Conservation (phyloP, 2,888 invertebrate genomes). For the Seladonia tumulorum region DNA sequence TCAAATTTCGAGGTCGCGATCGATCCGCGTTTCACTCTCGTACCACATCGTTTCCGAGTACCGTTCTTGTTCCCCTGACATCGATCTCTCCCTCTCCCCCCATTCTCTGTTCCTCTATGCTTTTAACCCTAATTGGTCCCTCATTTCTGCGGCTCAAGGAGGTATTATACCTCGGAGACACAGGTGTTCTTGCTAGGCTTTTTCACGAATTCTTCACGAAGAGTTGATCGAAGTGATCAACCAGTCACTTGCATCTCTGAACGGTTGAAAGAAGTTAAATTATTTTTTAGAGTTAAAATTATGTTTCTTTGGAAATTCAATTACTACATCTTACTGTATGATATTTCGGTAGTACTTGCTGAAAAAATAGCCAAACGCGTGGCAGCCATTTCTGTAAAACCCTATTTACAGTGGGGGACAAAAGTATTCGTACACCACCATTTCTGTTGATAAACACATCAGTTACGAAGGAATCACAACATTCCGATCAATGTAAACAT, state of each 20-base stretch:
- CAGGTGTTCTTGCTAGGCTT: background rate
- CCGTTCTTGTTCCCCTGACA: background rate
- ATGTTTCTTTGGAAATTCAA: background rate
- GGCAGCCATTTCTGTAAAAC: background rate
- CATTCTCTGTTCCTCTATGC: background rate
- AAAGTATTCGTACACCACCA: too few relatives aligned
- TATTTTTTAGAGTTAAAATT: background rate
- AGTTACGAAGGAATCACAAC: too few relatives aligned
- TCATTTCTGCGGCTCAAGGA: background rate
- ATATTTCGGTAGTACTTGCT: background rate
- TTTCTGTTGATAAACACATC: too few relatives aligned
- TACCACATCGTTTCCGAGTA: background rate
- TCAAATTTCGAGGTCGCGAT: background rate
- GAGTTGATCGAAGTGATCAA: background rate
- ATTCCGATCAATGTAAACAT: too few relatives aligned
- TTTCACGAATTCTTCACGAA: background rate
- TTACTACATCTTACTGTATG: too few relatives aligned
- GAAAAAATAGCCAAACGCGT: background rate
- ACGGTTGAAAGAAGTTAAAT: too few relatives aligned
- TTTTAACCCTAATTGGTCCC: constrained; percentile 2
- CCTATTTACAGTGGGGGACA: too few relatives aligned
- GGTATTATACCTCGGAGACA: background rate
- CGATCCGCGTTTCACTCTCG: constrained; percentile 24
- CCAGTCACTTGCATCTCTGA: background rate
- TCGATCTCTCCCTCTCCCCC: background rate